phyloP scores from a whole-genome alignment of 2,113 vertebrate species.

The Actenoides hombroni region DNA sequence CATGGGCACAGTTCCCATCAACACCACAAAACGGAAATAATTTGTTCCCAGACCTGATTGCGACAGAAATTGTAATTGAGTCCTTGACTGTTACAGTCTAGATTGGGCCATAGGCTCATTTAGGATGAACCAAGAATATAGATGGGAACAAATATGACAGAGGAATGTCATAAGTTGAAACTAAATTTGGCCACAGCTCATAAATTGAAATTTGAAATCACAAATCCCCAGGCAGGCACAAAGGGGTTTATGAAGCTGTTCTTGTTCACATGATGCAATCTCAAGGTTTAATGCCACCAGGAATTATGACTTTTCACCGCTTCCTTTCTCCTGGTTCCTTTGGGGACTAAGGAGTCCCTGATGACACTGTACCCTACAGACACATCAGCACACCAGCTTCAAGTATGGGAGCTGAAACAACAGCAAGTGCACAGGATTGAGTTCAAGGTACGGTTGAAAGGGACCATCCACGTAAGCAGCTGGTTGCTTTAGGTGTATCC shows the following conservation, averaged over 20 bases:
- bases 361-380: neutral
- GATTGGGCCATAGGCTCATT: conserved; percentile 49
- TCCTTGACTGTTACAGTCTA: conserved; percentile 36
- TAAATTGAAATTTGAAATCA: neutral
- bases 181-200: conserved; percentile 23
- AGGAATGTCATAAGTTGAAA: conserved; percentile 33
- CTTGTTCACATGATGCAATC: neutral
- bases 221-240: conserved; percentile 32
- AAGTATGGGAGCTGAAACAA: neutral
- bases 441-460: neutral
- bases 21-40: conserved; percentile 51
- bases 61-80: conserved; percentile 54
- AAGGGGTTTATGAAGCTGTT: neutral
- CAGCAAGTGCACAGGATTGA: neutral
- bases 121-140: conserved; percentile 37
- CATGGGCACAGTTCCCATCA: conserved; percentile 40
- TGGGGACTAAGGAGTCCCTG: neutral
- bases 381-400: rapidly evolving
- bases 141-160: conserved; percentile 37
- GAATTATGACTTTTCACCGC: neutral
- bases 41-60: conserved; percentile 65
- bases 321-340: neutral
- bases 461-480: neutral
- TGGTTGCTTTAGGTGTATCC: neutral
- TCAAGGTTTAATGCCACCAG: neutral